These are phyloP conservation scores for Aptenodytes forsteri DNA, from an alignment of 2,113 vertebrate species.

Conservation along the genomic window DNA sequence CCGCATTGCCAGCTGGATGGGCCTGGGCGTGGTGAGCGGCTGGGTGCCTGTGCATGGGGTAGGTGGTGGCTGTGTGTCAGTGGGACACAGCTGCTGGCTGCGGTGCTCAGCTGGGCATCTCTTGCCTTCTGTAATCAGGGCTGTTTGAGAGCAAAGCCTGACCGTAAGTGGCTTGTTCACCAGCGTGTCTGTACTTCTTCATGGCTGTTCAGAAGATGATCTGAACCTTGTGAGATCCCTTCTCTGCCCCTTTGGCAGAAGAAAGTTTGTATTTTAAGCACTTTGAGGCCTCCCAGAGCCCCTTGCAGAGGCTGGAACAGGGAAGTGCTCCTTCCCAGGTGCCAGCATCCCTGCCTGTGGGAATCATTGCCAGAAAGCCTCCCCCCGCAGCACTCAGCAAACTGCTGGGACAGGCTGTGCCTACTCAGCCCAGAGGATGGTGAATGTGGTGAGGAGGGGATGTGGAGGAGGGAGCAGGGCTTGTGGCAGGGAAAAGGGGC, in stretches of 20 bases:
- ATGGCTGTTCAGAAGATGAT: background rate
- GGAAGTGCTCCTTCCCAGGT: background rate
- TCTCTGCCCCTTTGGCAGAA: background rate
- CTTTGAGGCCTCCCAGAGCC: background rate
- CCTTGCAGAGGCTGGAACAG: background rate
- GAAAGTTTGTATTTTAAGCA: background rate
- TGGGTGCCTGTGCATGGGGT: background rate
- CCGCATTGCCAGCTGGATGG: background rate
- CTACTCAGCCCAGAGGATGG: background rate
- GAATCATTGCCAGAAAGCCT: background rate
- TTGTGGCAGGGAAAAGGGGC: background rate
- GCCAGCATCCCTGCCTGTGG: background rate
- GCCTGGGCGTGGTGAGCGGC: rapidly evolving
- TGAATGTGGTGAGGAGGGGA: background rate
- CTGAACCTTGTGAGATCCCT: background rate
- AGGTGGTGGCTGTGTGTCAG: rapidly evolving
- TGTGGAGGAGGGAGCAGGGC: background rate
- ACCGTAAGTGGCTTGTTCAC: background rate
- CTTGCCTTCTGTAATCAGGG: background rate
- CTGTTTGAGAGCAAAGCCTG: background rate
- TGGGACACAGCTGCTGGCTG: background rate
- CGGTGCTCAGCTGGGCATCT: background rate
- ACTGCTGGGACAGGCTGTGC: background rate
- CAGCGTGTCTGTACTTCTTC: background rate
- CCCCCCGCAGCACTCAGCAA: rapidly evolving